phyloP scores from a whole-genome alignment of 2,888 invertebrate species.

The Gnatocerus cornutus region DNA sequence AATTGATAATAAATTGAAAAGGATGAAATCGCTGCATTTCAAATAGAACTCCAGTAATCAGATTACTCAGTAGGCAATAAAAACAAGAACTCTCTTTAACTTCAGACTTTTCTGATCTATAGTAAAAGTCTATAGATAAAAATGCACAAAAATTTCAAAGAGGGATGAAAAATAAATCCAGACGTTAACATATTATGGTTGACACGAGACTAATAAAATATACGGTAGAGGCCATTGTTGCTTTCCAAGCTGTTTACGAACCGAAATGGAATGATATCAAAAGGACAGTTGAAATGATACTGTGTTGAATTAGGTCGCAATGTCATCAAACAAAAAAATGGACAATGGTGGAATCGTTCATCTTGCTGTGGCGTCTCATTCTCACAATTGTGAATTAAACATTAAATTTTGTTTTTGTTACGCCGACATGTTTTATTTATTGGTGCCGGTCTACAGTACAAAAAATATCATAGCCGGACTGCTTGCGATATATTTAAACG shows the following conservation, averaged over 20 bases:
- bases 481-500: no score
- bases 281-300: constrained; percentile 20
- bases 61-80: no score
- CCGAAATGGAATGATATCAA: constrained; percentile 29
- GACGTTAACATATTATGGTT: constrained; percentile 12
- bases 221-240: constrained; percentile 20
- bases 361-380: constrained; percentile 26
- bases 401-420: constrained; percentile 6
- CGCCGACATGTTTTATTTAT: constrained; percentile 35
- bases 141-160: neutral
- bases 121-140: neutral
- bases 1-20: no score
- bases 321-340: constrained; percentile 25
- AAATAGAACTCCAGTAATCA: no score
- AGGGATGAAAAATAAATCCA: constrained; percentile 20
- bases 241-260: constrained; percentile 25
- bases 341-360: constrained; percentile 10
- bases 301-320: constrained; percentile 16
- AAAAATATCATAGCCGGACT: no score
- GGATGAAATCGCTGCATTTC: no score
- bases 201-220: constrained; percentile 29
- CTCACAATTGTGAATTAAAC: constrained; percentile 35
- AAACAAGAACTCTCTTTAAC: no score
- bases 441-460: neutral
- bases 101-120: neutral